phyloP scores from a whole-genome alignment of 2,888 invertebrate genomes.

The Xestia sexstrigata region DNA sequence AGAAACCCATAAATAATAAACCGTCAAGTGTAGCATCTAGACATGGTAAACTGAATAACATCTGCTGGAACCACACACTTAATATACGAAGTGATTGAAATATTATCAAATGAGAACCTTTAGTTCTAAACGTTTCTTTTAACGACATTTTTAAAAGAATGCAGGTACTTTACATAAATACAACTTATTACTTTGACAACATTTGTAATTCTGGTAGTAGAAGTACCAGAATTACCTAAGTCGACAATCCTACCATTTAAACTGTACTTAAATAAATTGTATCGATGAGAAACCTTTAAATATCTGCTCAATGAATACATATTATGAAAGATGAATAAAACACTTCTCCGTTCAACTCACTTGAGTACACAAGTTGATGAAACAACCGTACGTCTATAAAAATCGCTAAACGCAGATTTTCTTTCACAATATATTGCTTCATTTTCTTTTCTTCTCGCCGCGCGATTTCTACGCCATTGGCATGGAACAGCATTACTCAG shows the following conservation, averaged over 20 bases:
- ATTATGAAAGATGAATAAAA: constrained; percentile 33
- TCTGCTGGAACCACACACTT: neutral
- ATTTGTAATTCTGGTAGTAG: neutral
- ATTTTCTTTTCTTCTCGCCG: constrained; percentile 46
- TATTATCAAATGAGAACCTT: neutral
- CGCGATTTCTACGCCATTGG: constrained; percentile 48
- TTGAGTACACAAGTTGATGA: constrained; percentile 41
- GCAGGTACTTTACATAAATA: too few relatives aligned
- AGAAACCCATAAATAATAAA: neutral
- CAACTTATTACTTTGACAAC: too few relatives aligned
- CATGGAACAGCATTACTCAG: constrained; percentile 58
- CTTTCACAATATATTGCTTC: constrained; percentile 42
- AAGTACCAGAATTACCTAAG: neutral
- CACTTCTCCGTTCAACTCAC: constrained; percentile 31
- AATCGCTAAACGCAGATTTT: constrained; percentile 48
- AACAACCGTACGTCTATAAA: constrained; percentile 38
- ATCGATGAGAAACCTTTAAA: neutral
- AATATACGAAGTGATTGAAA: neutral
- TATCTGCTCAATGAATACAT: constrained; percentile 8
- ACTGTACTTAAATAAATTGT: neutral
- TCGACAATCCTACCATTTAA: neutral
- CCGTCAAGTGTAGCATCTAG: neutral
- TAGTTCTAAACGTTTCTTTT: neutral
- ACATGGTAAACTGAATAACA: neutral
- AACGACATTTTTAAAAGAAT: neutral